A percentile compares a stretch with the other conserved stretches of the same genome.
These are phyloP conservation scores for Hippoglossus hippoglossus DNA, from an alignment of 2,797 vertebrate species.

Conservation along the genomic window DNA sequence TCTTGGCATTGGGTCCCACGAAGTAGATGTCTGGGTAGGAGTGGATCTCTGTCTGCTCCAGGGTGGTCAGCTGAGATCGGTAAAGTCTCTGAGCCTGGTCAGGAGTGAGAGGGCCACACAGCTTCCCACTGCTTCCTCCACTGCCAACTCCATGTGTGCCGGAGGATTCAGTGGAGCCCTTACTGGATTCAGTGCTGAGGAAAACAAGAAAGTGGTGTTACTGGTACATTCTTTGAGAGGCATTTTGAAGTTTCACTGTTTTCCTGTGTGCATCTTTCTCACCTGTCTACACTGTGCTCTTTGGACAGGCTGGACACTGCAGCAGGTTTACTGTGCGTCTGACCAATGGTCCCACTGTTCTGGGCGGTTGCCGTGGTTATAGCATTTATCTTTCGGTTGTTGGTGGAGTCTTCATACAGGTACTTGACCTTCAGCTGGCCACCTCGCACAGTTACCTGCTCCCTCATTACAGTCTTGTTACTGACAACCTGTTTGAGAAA, in stretches of 20 bases:
- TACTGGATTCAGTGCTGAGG: constrained; percentile 77
- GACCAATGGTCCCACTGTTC: constrained; percentile 76
- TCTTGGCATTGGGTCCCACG: constrained; percentile 95
- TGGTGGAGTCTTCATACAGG: constrained; percentile 91
- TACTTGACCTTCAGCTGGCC: constrained; percentile 93
- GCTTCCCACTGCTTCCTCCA: constrained; percentile 84
- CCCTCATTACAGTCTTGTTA: constrained; percentile 88
- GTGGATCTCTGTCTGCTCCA: constrained; percentile 93
- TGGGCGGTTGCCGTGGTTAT: constrained; percentile 78
- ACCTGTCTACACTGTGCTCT: constrained; percentile 86
- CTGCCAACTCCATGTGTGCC: constrained; percentile 52
- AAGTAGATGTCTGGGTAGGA: constrained; percentile 93
- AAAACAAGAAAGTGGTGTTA: not conserved
- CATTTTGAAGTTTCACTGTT: not conserved
- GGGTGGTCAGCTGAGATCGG: constrained; percentile 89
- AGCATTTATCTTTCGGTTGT: constrained; percentile 86
- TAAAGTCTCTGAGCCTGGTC: constrained; percentile 94
- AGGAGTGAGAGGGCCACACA: constrained; percentile 84
- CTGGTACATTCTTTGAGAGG: not conserved
- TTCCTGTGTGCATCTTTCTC: constrained; percentile 6
- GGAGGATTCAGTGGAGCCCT: constrained; percentile 71
- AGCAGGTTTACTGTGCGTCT: constrained; percentile 79
- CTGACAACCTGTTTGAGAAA: constrained; percentile 65
- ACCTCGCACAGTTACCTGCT: constrained; percentile 84
- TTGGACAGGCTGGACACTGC: constrained; percentile 77